phyloP scores from a whole-genome alignment of 2,113 vertebrate genomes.

The Antechinus stuartii region DNA sequence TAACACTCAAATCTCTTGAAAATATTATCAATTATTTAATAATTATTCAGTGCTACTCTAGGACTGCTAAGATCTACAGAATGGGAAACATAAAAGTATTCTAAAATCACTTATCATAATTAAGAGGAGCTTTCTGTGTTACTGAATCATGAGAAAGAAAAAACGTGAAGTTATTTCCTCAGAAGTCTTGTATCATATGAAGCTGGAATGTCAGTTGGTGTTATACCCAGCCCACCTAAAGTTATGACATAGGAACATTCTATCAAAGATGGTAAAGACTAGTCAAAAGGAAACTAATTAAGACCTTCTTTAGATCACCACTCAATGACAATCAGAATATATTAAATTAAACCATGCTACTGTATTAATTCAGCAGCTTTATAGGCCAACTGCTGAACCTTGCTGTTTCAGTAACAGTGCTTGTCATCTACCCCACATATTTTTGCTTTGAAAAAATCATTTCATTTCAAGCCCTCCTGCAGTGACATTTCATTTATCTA shows the following conservation, averaged over 20 bases:
- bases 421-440: neutral
- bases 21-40: neutral
- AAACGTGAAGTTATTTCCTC: neutral
- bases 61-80: neutral
- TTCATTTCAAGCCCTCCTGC: neutral
- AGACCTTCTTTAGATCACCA: neutral
- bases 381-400: neutral
- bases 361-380: neutral
- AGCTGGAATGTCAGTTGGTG: neutral
- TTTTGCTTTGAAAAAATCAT: neutral
- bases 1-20: neutral
- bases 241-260: neutral
- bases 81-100: constrained; percentile 6
- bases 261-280: neutral
- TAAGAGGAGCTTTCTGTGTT: neutral
- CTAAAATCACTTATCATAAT: constrained; percentile 7
- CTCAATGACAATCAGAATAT: neutral
- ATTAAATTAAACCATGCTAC: neutral
- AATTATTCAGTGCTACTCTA: constrained; percentile 36
- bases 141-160: constrained; percentile 23
- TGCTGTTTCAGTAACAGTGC: neutral
- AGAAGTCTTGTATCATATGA: neutral
- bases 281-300: neutral
- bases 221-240: neutral
- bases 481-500: too few species aligned